Evolutionary conservation across 2,888 invertebrate genomes (phyloP), one percentile per base, ranked within the genome.

Genomic region (Stenotaenia linearis): DNA sequence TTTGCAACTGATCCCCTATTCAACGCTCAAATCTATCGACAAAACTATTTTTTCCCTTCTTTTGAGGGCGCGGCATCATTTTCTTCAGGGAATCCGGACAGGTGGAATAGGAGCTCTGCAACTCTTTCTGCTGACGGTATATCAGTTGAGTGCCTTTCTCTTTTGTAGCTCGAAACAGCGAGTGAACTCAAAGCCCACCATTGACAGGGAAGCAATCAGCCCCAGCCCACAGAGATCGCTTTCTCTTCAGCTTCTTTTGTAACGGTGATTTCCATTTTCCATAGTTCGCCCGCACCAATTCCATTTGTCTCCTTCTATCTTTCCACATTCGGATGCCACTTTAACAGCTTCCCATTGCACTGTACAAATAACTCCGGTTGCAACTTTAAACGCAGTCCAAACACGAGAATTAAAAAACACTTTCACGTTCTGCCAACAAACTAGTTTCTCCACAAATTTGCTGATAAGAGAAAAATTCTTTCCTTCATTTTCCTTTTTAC

Each of bases 211-310:
- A 69, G 69, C 69, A 28, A 69, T 69, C 69, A 69, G 69, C 69
- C 69, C 28, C 25, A 28, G 69, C 69, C 69, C 69, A 69, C 69
- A 69, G 69, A 69, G 69, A 69, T 69, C 69, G 69, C 28, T 28
- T 69, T 69, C 69, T 75, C 37, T 35, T 37, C 76, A 23, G 15
- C 50, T 28, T 37, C 77, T 77, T 77, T 77, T 77, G 77, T 77
- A 77, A 77, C 40, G 77, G 35, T 45, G 50, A 77, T 77, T 77
- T 40, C 77, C 77, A 77, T 77, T 77, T n/a, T 77, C 35, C 40
- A 77, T 23, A 77, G 77, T 35, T 77, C 40, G 77, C 75, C 12
- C 10, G 40, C 21, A 25, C 40, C 37, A 45, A 77, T 77, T 77
- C 77, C 77, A 77, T 77, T 77, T 77, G 40, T 69, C 69, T 69